These are phyloP conservation scores for Cheumatopsyche charites DNA, from an alignment of 1,140 invertebrate species.

Conservation along the genomic window DNA sequence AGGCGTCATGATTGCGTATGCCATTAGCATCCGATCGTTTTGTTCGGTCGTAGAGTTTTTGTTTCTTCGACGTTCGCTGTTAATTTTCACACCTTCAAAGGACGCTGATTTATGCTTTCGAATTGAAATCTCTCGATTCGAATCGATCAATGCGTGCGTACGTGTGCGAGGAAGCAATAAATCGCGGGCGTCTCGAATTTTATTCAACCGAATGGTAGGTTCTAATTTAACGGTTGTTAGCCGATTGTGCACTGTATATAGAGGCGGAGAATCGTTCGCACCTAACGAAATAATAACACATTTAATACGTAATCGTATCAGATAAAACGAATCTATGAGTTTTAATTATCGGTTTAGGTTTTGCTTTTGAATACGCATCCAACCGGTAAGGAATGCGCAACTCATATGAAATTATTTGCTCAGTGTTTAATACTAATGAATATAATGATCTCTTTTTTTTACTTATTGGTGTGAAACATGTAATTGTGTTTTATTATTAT, in stretches of 20 bases:
- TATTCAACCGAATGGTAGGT: not conserved
- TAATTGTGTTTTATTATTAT: too few species aligned
- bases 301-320: not conserved
- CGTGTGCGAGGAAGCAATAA: conserved; percentile 15
- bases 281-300: conserved; percentile 8
- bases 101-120: not conserved
- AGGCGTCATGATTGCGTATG: not conserved
- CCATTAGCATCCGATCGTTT: not conserved
- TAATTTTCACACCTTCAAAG: conserved; percentile 13
- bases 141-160: not conserved
- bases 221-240: conserved; percentile 23
- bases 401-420: too few species aligned
- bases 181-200: conserved; percentile 6
- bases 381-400: too few species aligned
- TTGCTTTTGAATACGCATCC: too few species aligned
- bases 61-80: not conserved
- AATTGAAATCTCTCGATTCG: not conserved
- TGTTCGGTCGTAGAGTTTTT: not conserved
- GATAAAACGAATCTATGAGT: conserved; percentile 7
- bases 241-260: not conserved
- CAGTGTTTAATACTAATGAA: too few species aligned
- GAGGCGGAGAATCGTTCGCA: conserved; percentile 18
- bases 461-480: too few species aligned
- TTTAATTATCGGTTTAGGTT: conserved; percentile 15
- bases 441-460: too few species aligned